phyloP scores from a whole-genome alignment of 2,113 vertebrate species.

The Tupaia tana region DNA sequence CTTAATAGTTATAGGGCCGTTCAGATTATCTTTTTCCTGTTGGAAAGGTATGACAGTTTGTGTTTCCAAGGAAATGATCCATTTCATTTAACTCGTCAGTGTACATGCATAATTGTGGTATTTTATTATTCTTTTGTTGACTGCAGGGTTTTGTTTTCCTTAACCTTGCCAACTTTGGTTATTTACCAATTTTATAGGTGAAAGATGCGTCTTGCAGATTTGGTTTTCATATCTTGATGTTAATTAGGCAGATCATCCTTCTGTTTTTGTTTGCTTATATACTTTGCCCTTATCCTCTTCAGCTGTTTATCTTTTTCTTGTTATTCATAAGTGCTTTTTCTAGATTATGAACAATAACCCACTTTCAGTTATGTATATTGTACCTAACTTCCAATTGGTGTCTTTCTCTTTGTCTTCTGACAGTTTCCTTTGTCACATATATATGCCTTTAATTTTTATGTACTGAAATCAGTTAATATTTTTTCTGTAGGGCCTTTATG shows the following conservation, averaged over 20 bases:
- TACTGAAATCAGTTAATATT: conserved; percentile 37
- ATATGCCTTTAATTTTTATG: conserved; percentile 36
- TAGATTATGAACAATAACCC: background rate
- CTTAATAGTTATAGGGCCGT: background rate
- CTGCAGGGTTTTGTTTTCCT: background rate
- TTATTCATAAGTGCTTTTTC: background rate
- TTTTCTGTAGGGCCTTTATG: conserved; percentile 37
- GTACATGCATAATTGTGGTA: background rate
- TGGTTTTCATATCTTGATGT: background rate
- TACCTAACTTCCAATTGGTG: background rate
- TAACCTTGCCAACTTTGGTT: background rate
- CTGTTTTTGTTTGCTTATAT: background rate
- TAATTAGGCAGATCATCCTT: background rate
- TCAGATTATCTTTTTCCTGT: conserved; percentile 19
- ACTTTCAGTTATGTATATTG: background rate
- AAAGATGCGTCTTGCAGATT: background rate
- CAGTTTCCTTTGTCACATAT: background rate
- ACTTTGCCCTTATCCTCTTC: background rate
- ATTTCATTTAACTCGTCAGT: conserved; percentile 23
- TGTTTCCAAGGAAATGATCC: background rate
- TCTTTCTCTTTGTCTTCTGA: conserved; percentile 35
- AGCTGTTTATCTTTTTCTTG: background rate
- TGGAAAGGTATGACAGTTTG: background rate
- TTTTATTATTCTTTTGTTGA: conserved; percentile 24
- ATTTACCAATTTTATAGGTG: background rate